Base-by-base conservation (phyloP, 2,888 invertebrate species). In the Tubulanus polymorphus region DNA sequence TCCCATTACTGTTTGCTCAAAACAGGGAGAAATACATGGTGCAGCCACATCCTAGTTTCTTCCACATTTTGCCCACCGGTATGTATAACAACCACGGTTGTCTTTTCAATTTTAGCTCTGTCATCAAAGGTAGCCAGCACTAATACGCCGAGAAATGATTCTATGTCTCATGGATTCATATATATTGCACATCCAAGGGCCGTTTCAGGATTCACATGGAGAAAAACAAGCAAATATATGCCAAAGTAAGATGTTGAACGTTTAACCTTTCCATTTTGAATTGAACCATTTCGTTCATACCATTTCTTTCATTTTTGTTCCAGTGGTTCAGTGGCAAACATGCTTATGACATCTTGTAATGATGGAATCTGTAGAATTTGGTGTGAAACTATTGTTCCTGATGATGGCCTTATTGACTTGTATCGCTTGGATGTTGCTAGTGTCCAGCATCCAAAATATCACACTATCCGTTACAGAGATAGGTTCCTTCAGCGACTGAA, bases 191-290 rank as follows among this genome's bases (percentile, higher is more conserved):
- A 99, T 82, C 97, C 99, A 1, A 85, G 94, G 53, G 92, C 96
- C 47, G 92, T 99, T 48, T 95, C 93, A 15, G 95, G 96, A 70
- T 85, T 99, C 63, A 93, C 95, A 50, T 99, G 99, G 99, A 85
- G 99, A 63, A 93, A 93, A 79, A 97, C 97, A 50, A 97, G 97
- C 83, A 95, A 96, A 83, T 97, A 96, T 74, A 96, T 99, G 95
- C 96, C 97, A 51, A 93, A 93, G 91, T 92, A 82, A 82, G 83
- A 77, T 25, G 27, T 29, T 48, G 23, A 52, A 32, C 50, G 35
- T 26, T 41, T n/a, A 35, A n/a, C n/a, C n/a, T n/a, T n/a, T n/a
- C n/a, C n/a, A n/a, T n/a, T n/a, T n/a, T n/a, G n/a, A n/a, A n/a
- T n/a, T n/a, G n/a, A n/a, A n/a, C n/a, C n/a, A n/a, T n/a, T n/a